A percentile compares a stretch with the other conserved stretches of the same genome.
phyloP scores from a whole-genome alignment of 1,140 invertebrate genomes.

The Fopius arisanus region DNA sequence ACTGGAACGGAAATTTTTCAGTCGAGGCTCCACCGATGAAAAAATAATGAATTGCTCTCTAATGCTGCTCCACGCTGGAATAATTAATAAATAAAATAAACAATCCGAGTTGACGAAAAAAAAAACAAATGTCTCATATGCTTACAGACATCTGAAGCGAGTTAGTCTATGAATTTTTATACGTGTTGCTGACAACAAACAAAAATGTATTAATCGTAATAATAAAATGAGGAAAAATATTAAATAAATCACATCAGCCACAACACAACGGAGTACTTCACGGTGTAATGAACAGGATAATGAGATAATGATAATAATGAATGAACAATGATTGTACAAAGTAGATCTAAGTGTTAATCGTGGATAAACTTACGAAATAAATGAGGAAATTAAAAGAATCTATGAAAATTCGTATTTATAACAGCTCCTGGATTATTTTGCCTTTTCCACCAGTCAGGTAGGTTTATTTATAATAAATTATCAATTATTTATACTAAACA shows the following conservation, averaged over 20 bases:
- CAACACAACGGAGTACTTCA: background rate
- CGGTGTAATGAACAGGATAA: background rate
- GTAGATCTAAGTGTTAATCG: constrained; percentile 7
- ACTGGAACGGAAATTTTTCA: no score
- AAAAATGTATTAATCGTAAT: background rate
- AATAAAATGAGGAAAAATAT: background rate
- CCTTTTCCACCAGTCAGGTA: no score
- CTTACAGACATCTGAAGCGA: constrained; percentile 26
- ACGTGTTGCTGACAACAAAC: constrained; percentile 6
- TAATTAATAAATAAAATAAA: constrained; percentile 17
- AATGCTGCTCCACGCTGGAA: constrained; percentile 18
- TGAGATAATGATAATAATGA: background rate
- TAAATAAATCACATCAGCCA: background rate
- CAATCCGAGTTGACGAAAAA: background rate
- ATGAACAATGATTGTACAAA: constrained; percentile 4
- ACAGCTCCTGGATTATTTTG: no score
- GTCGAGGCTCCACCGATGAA: no score
- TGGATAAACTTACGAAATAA: background rate
- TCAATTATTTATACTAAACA: no score
- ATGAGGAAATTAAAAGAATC: background rate
- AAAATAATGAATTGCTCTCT: constrained; percentile 2
- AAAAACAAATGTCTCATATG: constrained; percentile 21
- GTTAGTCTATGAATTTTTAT: constrained; percentile 31
- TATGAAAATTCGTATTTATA: background rate
- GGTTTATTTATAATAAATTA: no score